Evolutionary conservation across 2,888 invertebrate genomes (phyloP), one percentile per base, ranked within the genome.

Genomic region (Mythimna ferrago): DNA sequence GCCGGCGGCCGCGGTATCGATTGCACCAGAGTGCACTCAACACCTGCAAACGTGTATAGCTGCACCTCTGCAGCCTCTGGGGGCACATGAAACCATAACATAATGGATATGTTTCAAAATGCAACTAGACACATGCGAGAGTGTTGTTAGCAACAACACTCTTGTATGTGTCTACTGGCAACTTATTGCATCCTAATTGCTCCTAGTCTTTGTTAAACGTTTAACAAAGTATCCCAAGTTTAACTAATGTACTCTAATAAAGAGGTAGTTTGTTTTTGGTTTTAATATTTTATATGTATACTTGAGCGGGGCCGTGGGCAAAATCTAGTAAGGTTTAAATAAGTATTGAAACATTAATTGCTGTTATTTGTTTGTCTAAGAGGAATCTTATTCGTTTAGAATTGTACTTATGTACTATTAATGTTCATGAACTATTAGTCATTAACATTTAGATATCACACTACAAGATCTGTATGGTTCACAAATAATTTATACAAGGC

Each of bases 11-110:
- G 21, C 41, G 1, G 3, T 58, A 66, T 66, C 66, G 58, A 76
- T 48, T 68, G 68, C 76, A 61, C 38, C 26, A 5, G n/a, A 21
- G 2, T 75, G 53, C 35, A 35, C n/a, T 51, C 7, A 19, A 21
- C 5, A 41, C 1, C 48, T 48, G 16, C 11, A 32, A 19, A n/a
- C n/a, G 6, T 32, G 16, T 38, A 14, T 41, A 16, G 10, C 21
- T 16, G 35, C 38, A 4, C 3, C 35, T 32, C n/a, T 0, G 6
- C 5, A 48, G 3, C 7, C 38, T 11, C 32, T 2, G 0, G 11
- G 19, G n/a, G n/a, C 48, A 48, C 2, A 11, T 19, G 9, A 9
- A 44, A 56, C 4, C 2, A 26, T 35, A 35, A 32, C 11, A 51
- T 48, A 48, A 6, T 5, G 6, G 19, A 51, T 11, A 35, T 7